Base-by-base conservation (phyloP, 1,140 invertebrate species). In the Drosophila pallidifrons region DNA sequence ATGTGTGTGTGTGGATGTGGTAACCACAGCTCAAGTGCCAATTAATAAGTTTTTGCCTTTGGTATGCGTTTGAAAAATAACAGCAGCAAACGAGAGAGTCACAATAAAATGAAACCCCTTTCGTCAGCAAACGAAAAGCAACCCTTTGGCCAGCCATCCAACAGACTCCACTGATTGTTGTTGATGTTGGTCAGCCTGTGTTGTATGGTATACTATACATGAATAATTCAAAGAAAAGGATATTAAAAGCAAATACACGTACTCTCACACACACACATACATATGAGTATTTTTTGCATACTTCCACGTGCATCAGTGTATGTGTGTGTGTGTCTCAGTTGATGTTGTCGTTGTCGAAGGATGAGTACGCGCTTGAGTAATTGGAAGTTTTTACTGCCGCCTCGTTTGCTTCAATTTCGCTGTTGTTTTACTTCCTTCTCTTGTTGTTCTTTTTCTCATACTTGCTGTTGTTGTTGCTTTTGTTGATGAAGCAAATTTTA, bases 181-280 rank as follows among this genome's bases (percentile, higher is more conserved):
- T 71, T 73, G 82, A 70, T 80, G 75, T 65, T 82, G 82, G 82
- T 79, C 82, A 86, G 83, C 61, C 45, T 38, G 20, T 61, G 57
- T 64, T 75, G 57, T 79, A 63, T 64, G 70, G 57, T 79, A 63
- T 80, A 74, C 64, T 79, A 63, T 80, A 74, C 64, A 87, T 87
- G 77, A 87, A 87, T 87, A 80, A 87, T 87, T 88, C 85, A 87
- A 87, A 87, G 83, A 87, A 88, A 89, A 78, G 77, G 74, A 87
- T 88, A 87, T 87, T 87, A 87, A 87, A 87, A 83, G 81, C 80
- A 87, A 81, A 82, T 81, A 86, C 64, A 85, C 57, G 20, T 3
- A 78, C 46, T 32, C 61, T 63, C 43, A 58, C 7, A 35, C 35
- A 47, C 58, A 41, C 46, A 75, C 54, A 59, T 43, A 66, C 47